Base-by-base conservation (phyloP, 2,797 vertebrate species). In the Coreius guichenoti region DNA sequence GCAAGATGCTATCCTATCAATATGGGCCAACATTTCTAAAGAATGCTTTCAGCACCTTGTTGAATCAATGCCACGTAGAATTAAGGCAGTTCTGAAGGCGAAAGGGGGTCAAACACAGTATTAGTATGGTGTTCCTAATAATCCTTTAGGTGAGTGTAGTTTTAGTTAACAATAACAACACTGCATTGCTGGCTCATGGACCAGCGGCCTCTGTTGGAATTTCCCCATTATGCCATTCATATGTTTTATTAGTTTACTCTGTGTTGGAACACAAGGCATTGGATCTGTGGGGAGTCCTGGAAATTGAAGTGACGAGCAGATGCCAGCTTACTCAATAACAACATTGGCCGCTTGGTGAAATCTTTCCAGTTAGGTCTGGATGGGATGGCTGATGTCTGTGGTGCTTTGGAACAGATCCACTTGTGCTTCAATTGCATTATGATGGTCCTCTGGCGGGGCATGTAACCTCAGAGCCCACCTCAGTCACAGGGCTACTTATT, bases 221-320 rank as follows among this genome's bases (percentile, higher is more conserved):
- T 92, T 93, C 90, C 93, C 94, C 94, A 95, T 95, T 93, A 94
- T 92, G 82, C 90, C 89, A 87, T 89, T 95, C 92, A 93, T 94
- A 94, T 94, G 93, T 94, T 96, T 95, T 94, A 94, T 96, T 96
- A 94, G 95, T 94, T 93, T 92, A 39, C 93, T 94, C 93, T 95
- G 94, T 94, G 93, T 92, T 92, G 91, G 88, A 91, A 72, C 80
- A 45, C 86, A 86, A 87, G 92, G 92, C 91, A 90, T 86, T 88
- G 49, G 91, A 91, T 89, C 54, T 83, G 87, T 51, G 81, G 89
- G 86, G 89, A 75, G 87, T 93, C 94, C 93, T 93, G 94, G 92
- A 87, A 89, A 87, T 76, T 17, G 72, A 91, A 92, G 92, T 16
- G 93, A 92, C 91, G 91, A 92, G 83, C 75, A 16, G 81, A 86